Conservation (phyloP, 2,888 invertebrate genomes). For the Ectropis crepuscularia region DNA sequence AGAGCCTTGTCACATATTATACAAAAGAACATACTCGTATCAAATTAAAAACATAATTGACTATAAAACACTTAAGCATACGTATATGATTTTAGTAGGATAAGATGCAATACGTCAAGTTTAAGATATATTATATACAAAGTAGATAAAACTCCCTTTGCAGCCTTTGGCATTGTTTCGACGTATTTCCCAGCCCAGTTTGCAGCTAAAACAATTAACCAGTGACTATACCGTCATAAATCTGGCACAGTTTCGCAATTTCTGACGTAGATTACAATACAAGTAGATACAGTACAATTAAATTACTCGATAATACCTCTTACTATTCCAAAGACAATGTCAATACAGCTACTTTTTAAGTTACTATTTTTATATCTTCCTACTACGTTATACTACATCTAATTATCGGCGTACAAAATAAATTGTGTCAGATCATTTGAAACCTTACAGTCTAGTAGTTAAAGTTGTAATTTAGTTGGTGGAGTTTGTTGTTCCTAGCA, state of each 20-base stretch:
- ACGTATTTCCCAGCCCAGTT: constrained; percentile 22
- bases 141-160: background rate
- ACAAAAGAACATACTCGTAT: too few relatives aligned
- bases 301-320: constrained; percentile 29
- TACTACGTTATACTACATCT: background rate
- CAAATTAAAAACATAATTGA: too few relatives aligned
- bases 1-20: too few relatives aligned
- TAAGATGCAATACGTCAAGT: too few relatives aligned
- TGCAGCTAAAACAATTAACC: constrained; percentile 22
- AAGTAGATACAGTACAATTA: constrained; percentile 38
- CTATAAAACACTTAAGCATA: too few relatives aligned
- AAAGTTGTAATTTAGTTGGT: constrained; percentile 18
- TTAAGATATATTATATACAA: background rate
- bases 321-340: constrained; percentile 57
- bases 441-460: background rate
- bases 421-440: background rate
- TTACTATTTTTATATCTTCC: constrained; percentile 3
- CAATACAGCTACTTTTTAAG: constrained; percentile 38
- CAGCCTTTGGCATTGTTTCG: constrained; percentile 19
- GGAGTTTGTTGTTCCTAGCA: constrained; percentile 50
- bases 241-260: constrained; percentile 25
- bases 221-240: constrained; percentile 23
- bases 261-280: constrained; percentile 23
- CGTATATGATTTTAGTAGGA: too few relatives aligned
- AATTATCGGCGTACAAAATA: background rate